These are phyloP conservation scores for Spodoptera picta DNA, from an alignment of 2,888 invertebrate genomes.

Conservation along the genomic window DNA sequence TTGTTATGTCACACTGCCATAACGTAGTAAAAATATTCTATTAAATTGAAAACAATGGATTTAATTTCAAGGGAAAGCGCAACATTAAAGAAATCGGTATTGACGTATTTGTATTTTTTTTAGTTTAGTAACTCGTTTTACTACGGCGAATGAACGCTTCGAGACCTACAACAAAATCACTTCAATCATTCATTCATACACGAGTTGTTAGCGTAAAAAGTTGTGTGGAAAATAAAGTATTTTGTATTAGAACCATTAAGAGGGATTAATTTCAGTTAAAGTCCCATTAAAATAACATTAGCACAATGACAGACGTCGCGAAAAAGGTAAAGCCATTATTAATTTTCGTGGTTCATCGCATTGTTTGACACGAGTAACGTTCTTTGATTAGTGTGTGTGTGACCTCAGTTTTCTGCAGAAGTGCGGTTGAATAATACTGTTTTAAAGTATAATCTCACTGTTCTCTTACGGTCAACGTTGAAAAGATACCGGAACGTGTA, in stretches of 20 bases:
- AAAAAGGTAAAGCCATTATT: slow-evolving; percentile 77
- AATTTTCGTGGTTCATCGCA: slow-evolving; percentile 55
- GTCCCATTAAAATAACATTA: slow-evolving; percentile 52
- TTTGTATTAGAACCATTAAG: slow-evolving; percentile 42
- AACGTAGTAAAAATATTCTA: slow-evolving; percentile 45
- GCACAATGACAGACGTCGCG: slow-evolving; percentile 83
- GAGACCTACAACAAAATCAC: slow-evolving; percentile 47
- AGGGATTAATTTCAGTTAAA: slow-evolving; percentile 54
- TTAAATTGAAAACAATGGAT: slow-evolving; percentile 48
- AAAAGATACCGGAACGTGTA: slow-evolving; percentile 20
- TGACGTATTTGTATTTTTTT: slow-evolving; percentile 33
- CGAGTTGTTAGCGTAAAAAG: slow-evolving; percentile 65
- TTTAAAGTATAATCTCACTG: slow-evolving; percentile 20
- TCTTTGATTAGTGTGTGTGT: slow-evolving; percentile 74
- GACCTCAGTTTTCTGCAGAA: slow-evolving; percentile 63
- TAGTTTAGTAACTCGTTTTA: slow-evolving; percentile 35
- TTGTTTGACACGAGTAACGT: slow-evolving; percentile 74
- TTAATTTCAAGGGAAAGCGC: slow-evolving; percentile 42
- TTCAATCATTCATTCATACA: slow-evolving; percentile 65
- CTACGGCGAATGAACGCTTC: slow-evolving; percentile 56
- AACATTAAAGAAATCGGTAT: slow-evolving; percentile 47
- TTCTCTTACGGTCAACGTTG: slow-evolving; percentile 6
- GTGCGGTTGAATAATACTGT: slow-evolving; percentile 47
- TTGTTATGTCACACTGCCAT: slow-evolving; percentile 38
- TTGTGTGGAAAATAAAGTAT: slow-evolving; percentile 54